These are phyloP conservation scores for Philypnodon macrostomus DNA, from an alignment of 2,797 vertebrate genomes.

Conservation along the genomic window DNA sequence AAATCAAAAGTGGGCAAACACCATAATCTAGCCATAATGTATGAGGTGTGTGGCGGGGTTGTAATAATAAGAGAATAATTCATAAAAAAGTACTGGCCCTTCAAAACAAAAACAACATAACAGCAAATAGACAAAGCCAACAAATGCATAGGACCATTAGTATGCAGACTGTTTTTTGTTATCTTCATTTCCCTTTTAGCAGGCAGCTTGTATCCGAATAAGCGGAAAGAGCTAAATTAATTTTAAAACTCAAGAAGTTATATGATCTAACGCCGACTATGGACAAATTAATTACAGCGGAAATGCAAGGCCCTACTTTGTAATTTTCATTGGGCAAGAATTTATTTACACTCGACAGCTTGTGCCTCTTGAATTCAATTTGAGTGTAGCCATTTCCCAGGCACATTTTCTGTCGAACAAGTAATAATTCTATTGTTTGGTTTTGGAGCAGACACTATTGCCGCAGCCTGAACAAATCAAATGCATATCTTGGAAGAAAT, in stretches of 20 bases:
- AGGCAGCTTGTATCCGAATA: conserved; percentile 14
- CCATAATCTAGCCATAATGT: too few species aligned
- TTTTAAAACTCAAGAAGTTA: conserved; percentile 31
- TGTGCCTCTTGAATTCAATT: conserved; percentile 49
- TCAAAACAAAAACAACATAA: conserved; percentile 3
- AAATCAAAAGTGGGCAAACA: too few species aligned
- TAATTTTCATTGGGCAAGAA: conserved; percentile 43
- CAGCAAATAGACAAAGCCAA: conserved; percentile 5
- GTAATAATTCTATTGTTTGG: conserved; percentile 35
- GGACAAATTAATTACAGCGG: conserved; percentile 33
- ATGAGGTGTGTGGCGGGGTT: too few species aligned
- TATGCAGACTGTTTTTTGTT: conserved; percentile 12
- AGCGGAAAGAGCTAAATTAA: conserved; percentile 22
- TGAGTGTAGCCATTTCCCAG: conserved; percentile 36
- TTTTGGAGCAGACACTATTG: conserved; percentile 5
- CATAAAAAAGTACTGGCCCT: neutral
- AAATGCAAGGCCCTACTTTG: conserved; percentile 21
- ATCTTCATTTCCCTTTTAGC: conserved; percentile 12
- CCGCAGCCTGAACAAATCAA: neutral
- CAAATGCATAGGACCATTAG: neutral
- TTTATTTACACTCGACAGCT: conserved; percentile 63
- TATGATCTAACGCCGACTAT: conserved; percentile 16
- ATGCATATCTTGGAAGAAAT: neutral
- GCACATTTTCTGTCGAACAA: conserved; percentile 24
- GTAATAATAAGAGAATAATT: too few species aligned